Base-by-base conservation (phyloP, 2,797 vertebrate genomes). In the Sebastiscus albofasciatus region DNA sequence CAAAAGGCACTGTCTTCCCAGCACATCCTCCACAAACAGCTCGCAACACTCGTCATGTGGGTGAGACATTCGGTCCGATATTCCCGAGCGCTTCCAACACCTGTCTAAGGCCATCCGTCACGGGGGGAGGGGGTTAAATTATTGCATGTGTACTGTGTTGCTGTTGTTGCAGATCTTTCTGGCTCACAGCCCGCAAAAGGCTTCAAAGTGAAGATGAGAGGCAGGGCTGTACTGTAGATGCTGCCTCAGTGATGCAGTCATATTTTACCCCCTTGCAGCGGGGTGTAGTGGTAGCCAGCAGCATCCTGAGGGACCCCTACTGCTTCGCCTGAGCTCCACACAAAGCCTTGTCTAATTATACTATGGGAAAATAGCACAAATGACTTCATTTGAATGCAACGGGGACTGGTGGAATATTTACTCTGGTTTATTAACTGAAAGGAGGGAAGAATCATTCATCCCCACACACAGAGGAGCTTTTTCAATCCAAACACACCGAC, bases 41-140 rank as follows among this genome's bases (percentile, higher is more conserved):
- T 83, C 75, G 52, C 39, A 77, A 65, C 66, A 70, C 67, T 69
- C 10, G 31, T 77, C 74, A 31, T 31, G 73, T 64, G 71, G 87
- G 77, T 5, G 82, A 67, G 42, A 85, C 81, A 81, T 75, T 80
- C 79, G 73, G 71, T 74, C 81, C 4, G 59, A 86, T 87, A 83
- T 87, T 84, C 68, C 80, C 4, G 27, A 80, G 75, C 10, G 12
- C 46, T n/a, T 86, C 69, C 79, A 83, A 82, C 87, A 88, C 72
- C 88, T 85, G 84, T 81, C 84, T n/a, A 12, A 77, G 60, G 61
- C 77, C 72, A 87, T 91, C 84, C 76, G 34, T 90, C 87, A 84
- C 59, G 64, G 62, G 24, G 49, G 46, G 22, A n/a, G 49, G 3
- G 31, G 56, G 86, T 67, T 61, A 79, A 90, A 84, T 74, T 9